Evolutionary conservation across 1,140 invertebrate species (phyloP), one percentile per base, ranked within the genome.

Genomic region (Eupristina koningsbergeri): DNA sequence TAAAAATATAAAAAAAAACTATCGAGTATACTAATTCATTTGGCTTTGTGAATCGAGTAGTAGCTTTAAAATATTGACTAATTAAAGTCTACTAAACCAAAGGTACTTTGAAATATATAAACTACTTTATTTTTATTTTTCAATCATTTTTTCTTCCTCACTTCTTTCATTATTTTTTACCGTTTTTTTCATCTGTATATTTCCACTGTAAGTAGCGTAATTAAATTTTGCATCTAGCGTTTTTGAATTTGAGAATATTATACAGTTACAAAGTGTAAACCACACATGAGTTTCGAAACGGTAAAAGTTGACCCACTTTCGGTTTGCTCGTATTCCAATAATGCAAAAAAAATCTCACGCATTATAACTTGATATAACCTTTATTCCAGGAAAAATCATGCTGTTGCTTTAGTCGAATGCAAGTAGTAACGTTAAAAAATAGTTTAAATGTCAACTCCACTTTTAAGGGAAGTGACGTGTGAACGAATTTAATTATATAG

Each of bases 171-270:
- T 64, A 0, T 0, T 29, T 31, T 0, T 31, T 31, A 9, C 1
- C 1, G n/a, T 64, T 0, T 34, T 64, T 31, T 34, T 64, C 31
- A 64, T 64, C 8, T 64, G 17, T 64, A 34, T 31, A 34, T 34
- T 31, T 34, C 1, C 22, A 34, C 17, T 64, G 34, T 64, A 76
- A 58, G 47, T 31, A 2, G 29, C 22, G 34, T 73, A 73, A 80
- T 80, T 73, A 71, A 45, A 71, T 80, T 50, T 80, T 11, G 31
- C 31, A 13, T 53, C 39, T 29, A 53, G 45, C 15, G 41, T 31
- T 71, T 81, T 73, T 61, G 34, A 74, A 61, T 81, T 63, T 53
- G 50, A 45, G 63, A 81, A 81, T 61, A 71, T 13, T 47, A 22
- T 3, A 2, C 41, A 26, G 77, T n/a, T 41, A 71, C 67, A 26